Evolutionary conservation across 2,888 invertebrate genomes (phyloP).

Genomic region (Protonemura montana): DNA sequence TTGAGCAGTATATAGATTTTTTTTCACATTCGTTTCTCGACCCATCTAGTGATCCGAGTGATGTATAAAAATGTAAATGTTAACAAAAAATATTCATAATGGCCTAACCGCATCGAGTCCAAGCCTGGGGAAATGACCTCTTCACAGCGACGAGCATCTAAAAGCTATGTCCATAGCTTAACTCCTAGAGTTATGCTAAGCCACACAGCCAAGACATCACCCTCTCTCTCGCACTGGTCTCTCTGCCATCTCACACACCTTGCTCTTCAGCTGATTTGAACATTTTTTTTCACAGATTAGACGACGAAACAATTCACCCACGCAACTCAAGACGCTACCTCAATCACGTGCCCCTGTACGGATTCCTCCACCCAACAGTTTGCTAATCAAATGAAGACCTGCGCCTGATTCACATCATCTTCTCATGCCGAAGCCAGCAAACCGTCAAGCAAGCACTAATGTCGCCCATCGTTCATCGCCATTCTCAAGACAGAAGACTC

Average conservation of each 20-base stretch:
- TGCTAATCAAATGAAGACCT: slow-evolving; percentile 17
- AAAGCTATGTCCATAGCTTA: not conserved
- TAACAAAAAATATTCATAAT: slow-evolving; percentile 1
- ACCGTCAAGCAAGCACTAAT: not conserved
- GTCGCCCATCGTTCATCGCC: not conserved
- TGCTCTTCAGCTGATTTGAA: not conserved
- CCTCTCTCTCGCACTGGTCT: not conserved
- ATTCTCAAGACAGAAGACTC: not conserved
- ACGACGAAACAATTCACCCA: not conserved
- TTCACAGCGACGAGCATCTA: not conserved
- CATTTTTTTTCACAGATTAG: not conserved
- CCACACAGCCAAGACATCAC: not conserved
- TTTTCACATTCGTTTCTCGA: not conserved
- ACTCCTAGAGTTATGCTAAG: not conserved
- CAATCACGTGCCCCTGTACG: not conserved
- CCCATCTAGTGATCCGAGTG: not conserved
- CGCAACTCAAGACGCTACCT: not conserved
- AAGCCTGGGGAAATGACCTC: slow-evolving; percentile 7
- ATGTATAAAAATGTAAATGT: not conserved
- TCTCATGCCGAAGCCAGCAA: not conserved
- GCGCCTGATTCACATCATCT: not conserved
- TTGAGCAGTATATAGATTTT: not conserved
- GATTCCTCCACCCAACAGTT: not conserved
- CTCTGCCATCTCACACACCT: not conserved
- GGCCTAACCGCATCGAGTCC: not conserved